Evolutionary conservation across 2,113 vertebrate species (phyloP).

Genomic region (Castor canadensis): DNA sequence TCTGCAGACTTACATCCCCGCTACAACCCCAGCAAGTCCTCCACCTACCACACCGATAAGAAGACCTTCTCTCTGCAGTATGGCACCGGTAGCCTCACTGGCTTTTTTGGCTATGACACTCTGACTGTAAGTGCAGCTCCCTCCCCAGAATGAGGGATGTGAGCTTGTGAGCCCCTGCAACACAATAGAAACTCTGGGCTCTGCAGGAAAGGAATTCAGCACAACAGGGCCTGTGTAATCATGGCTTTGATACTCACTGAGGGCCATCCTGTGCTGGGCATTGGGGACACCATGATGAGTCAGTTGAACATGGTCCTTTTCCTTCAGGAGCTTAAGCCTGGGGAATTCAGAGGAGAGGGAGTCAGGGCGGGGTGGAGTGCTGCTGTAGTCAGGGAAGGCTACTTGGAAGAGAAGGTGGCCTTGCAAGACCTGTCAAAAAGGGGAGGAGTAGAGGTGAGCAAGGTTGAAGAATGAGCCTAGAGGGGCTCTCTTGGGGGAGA

Average conservation of each 20-base stretch:
- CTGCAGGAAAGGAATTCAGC: background rate
- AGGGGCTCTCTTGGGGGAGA: background rate
- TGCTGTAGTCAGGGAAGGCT: background rate
- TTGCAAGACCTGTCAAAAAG: background rate
- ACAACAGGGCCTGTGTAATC: background rate
- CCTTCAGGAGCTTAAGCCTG: background rate
- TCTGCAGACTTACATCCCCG: constrained; percentile 75
- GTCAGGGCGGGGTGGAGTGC: accelerated
- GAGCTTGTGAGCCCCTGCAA: background rate
- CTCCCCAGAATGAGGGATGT: background rate
- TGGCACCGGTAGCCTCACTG: constrained; percentile 77
- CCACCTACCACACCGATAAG: constrained; percentile 64
- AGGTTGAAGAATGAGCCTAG: background rate
- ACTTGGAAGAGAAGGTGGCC: background rate
- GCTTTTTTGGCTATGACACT: constrained; percentile 82
- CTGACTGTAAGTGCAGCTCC: constrained; percentile 76
- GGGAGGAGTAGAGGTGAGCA: background rate
- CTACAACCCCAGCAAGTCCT: constrained; percentile 80
- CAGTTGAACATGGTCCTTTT: background rate
- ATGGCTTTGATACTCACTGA: accelerated
- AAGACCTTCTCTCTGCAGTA: constrained; percentile 79
- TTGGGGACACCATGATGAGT: background rate
- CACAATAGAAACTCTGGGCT: too few relatives aligned
- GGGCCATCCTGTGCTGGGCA: background rate
- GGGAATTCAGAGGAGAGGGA: background rate